Evolutionary conservation across 2,113 vertebrate species (phyloP), one percentile per base, ranked within the genome.

Genomic region (Anolis sagrei): DNA sequence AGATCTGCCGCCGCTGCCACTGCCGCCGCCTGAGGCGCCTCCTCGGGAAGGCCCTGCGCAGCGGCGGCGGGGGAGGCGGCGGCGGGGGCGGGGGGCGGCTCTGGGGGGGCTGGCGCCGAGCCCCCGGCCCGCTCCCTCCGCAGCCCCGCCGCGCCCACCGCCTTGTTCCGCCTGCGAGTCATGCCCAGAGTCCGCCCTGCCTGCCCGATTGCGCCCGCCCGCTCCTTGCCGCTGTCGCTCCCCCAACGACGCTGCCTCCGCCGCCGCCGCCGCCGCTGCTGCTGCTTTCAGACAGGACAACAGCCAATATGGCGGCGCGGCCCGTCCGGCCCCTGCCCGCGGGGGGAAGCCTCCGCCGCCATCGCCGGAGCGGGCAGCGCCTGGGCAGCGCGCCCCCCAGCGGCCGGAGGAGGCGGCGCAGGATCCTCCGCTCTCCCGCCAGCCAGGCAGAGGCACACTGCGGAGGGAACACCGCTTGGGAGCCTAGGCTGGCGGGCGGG

Each of bases 231-330:
- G 39, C 39, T 44, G 51, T 54, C 44, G 58, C 29, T n/a, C n/a
- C 49, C 27, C 34, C n/a, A n/a, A n/a, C n/a, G n/a, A n/a, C n/a
- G n/a, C n/a, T n/a, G n/a, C n/a, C n/a, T 69, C 81, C 25, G 62
- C 76, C 64, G 69, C 14, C 76, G 51, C 79, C 29, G 76, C 83
- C 51, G 51, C 54, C 32, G 83, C 84, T 16, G 74, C 78, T 51
- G 75, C 39, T 72, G 66, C 81, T 25, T 75, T 96, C 95, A 96
- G 95, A 96, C 97, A 97, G 97, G 97, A 98, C 97, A 98, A 98
- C 98, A 98, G 98, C 97, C 97, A 98, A 98, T 98, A 98, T 98
- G 97, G 97, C 98, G 98, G 97, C 97, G 92, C 92, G 93, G 97
- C 98, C 97, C 96, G 92, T 91, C 93, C 92, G 82, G 95, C 94